These are phyloP conservation scores for Lasioglossum vierecki DNA, from an alignment of 2,888 invertebrate species.

Conservation along the genomic window DNA sequence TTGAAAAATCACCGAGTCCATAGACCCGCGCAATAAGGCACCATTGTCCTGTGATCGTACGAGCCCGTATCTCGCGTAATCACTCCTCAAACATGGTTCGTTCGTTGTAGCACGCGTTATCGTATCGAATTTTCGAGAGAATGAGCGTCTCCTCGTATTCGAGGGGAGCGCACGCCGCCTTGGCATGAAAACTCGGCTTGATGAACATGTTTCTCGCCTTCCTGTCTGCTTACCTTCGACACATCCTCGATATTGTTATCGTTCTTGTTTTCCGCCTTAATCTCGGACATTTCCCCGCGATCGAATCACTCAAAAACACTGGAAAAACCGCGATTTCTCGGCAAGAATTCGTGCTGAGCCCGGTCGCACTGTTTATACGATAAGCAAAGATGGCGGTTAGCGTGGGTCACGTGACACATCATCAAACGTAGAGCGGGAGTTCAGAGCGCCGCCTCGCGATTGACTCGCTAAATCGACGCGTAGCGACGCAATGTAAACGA, in stretches of 20 bases:
- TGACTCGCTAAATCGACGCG: constrained; percentile 59
- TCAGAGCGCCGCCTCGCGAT: constrained; percentile 73
- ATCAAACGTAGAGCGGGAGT: constrained; percentile 81
- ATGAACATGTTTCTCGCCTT: constrained; percentile 72
- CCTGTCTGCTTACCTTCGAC: constrained; percentile 80
- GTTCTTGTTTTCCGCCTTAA: constrained; percentile 82
- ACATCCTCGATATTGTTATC: constrained; percentile 83
- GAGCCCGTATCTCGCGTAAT: constrained; percentile 24
- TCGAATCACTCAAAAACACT: constrained; percentile 80
- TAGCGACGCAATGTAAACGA: constrained; percentile 64
- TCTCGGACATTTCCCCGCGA: constrained; percentile 81
- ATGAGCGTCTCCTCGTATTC: constrained; percentile 74
- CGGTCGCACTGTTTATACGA: constrained; percentile 86
- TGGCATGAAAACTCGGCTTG: constrained; percentile 83
- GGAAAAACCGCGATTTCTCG: constrained; percentile 78
- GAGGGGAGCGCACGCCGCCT: constrained; percentile 74
- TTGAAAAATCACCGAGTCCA: constrained; percentile 72
- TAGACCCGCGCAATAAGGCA: constrained; percentile 59
- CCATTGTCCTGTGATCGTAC: constrained; percentile 1
- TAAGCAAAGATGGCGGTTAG: constrained; percentile 87
- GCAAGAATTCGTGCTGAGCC: constrained; percentile 83
- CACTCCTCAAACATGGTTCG: constrained; percentile 24
- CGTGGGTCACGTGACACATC: constrained; percentile 86
- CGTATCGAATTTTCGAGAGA: constrained; percentile 71
- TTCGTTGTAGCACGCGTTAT: constrained; percentile 38